Base-by-base conservation (phyloP, 2,797 vertebrate species). In the Triplophysa bombifrons region DNA sequence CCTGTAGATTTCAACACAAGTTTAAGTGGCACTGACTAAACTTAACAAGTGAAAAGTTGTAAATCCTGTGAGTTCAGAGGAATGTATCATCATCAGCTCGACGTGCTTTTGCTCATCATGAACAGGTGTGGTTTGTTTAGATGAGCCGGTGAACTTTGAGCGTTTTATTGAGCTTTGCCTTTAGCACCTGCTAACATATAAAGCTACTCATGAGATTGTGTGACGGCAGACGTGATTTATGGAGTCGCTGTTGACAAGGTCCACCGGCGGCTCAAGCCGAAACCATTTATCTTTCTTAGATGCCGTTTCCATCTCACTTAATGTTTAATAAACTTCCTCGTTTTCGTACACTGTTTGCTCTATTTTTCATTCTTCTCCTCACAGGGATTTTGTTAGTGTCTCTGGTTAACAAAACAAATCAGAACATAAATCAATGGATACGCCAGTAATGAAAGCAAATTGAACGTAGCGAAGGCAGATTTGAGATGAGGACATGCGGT, bases 401-500 rank as follows among this genome's bases (percentile, higher is more conserved):
- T 88, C 83, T 85, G 90, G 72, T 91, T 89, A 89, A 90, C 86
- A 64, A 89, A 87, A 90, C 90, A 88, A 88, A 91, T 86, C 87
- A 75, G 89, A 87, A 91, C 90, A 78, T 78, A 89, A 91, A 90
- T 89, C 88, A 92, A 92, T 93, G 91, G 90, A 93, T 91, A 89
- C 73, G 20, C 80, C 88, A 85, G 87, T 92, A 92, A 93, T 91
- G 90, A 90, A 91, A 91, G 91, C 89, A 92, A 93, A 93, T 91
- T 91, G 89, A 91, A 92, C 88, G 87, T 88, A 89, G 53, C 91
- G 86, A 90, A 91, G 88, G 87, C 80, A 88, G 88, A 91, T 91
- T 90, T 90, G 88, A 87, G 38, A 77, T n/a, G 80, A 81, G 82
- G 74, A 77, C 81, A 83, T 10, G 66, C 83, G 82, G 68, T 83